Evolutionary conservation across 2,797 vertebrate genomes (phyloP).

Genomic region (Caiman crocodilus): DNA sequence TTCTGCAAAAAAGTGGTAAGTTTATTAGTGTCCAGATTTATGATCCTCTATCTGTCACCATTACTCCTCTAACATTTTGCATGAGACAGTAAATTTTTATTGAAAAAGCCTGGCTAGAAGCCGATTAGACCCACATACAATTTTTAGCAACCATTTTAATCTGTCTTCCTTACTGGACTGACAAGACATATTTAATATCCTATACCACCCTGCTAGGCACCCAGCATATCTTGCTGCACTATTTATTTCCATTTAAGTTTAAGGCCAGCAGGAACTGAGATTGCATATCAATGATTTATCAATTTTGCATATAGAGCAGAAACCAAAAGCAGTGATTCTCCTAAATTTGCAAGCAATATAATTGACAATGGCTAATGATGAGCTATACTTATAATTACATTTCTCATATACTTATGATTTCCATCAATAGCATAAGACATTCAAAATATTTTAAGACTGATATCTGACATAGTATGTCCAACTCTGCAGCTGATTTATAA

Average conservation of each 20-base stretch:
- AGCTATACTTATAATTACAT: not conserved
- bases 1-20: accelerated
- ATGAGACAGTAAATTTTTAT: not conserved
- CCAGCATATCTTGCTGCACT: not conserved
- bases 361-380: not conserved
- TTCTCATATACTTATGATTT: not conserved
- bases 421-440: not conserved
- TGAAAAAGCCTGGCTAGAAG: not conserved
- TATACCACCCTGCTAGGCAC: not conserved
- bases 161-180: not conserved
- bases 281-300: not conserved
- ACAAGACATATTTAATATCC: not conserved
- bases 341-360: not conserved
- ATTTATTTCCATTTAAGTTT: not conserved
- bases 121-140: not conserved
- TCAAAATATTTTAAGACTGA: not conserved
- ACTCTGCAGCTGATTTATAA: not conserved
- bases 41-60: not conserved
- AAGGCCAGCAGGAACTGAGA: not conserved
- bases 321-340: not conserved
- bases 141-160: not conserved
- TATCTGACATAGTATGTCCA: not conserved
- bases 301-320: not conserved
- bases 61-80: not conserved
- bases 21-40: not conserved